Evolutionary conservation across 2,113 vertebrate species (phyloP), one percentile per base, ranked within the genome.

Genomic region (Nycticorax nycticorax): DNA sequence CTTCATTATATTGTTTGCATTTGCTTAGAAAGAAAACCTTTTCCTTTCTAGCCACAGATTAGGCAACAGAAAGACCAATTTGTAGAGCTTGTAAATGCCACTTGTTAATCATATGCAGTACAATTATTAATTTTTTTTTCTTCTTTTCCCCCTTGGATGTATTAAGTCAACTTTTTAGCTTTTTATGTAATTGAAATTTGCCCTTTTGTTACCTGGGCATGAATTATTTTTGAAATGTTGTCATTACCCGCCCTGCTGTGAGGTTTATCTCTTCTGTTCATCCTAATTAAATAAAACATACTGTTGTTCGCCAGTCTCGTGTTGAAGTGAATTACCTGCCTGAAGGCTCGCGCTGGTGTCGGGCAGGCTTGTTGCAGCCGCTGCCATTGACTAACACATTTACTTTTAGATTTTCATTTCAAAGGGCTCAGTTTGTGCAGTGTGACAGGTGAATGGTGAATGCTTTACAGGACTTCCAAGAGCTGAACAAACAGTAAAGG

Each of bases 271-370:
- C 97, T 98, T 97, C 94, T 96, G 97, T 96, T 98, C 96, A 95
- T 98, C 97, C 97, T 97, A 98, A 98, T 97, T 98, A 98, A 98
- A 98, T 97, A 98, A 98, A 98, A 97, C 96, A 96, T 96, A 98
- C 97, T 95, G 97, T 93, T 97, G 97, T 92, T 98, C 20, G 11
- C 94, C 94, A 71, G 96, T 92, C 96, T 96, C 37, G 52, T 74
- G 91, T 96, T 96, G 93, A 93, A 95, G 92, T 24, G 94, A 92
- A 89, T 97, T 97, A 97, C 97, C 97, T 97, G 98, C 98, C 97
- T 90, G 91, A 93, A 97, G 97, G 97, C 97, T 97, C 26, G 76
- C 8, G 35, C 69, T 80, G 86, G 83, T 91, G 81, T 90, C 47
- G 37, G 96, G 63, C 85, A 80, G 1, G 28, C 93, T 92, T 59